Percentiles rank a stretch among this genome's conserved stretches.
These are phyloP conservation scores for Diaprepes abbreviatus DNA, from an alignment of 2,888 invertebrate genomes.

Conservation along the genomic window DNA sequence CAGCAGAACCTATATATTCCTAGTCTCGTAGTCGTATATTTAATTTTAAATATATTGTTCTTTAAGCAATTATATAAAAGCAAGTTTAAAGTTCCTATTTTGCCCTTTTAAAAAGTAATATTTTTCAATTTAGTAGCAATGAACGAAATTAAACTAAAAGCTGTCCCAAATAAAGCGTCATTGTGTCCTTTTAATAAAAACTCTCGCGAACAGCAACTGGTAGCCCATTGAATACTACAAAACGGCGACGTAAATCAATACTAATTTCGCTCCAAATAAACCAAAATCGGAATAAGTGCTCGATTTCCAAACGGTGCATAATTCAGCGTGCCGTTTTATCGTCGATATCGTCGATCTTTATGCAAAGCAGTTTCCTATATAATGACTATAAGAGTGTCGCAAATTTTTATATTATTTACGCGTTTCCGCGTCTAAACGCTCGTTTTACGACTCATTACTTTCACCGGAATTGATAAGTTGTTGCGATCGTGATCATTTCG, in stretches of 20 bases:
- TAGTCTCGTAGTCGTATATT: no score
- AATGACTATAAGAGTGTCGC: constrained; percentile 62
- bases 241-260: constrained; percentile 63
- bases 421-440: constrained; percentile 64
- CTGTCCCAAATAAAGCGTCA: constrained; percentile 30
- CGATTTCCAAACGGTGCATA: constrained; percentile 61
- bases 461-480: constrained; percentile 66
- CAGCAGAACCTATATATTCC: no score
- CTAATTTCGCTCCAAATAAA: constrained; percentile 61
- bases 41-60: no score
- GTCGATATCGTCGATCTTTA: constrained; percentile 63
- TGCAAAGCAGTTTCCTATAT: constrained; percentile 68
- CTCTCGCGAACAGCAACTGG: constrained; percentile 46
- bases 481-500: constrained; percentile 47
- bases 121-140: not conserved
- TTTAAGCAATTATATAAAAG: no score
- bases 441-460: constrained; percentile 68
- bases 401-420: constrained; percentile 67
- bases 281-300: constrained; percentile 58
- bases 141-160: constrained; percentile 28
- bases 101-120: not conserved
- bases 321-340: constrained; percentile 60
- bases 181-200: constrained; percentile 40
- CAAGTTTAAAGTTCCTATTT: no score
- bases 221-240: constrained; percentile 45